Evolutionary conservation across 30 jellyfish, hydroid and myxozoan species (phyloP), one percentile per base, ranked within the genome.

Genomic region (Catostylus mosaicus): DNA sequence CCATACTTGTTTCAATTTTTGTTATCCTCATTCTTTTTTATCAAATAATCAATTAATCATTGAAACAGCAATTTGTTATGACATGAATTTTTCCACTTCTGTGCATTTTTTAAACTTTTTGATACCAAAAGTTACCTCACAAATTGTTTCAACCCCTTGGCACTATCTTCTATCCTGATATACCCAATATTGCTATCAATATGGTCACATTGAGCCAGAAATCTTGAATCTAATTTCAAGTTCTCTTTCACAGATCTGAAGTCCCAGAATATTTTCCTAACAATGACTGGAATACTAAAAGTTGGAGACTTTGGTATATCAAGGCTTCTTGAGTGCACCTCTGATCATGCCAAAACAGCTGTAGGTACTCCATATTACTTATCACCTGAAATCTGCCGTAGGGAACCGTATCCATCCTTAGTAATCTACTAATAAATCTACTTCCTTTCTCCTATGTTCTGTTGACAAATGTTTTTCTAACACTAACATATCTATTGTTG

Each of bases 261-360:
- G 68, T 71, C 97, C 37, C 97, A 88, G 73, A 88, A 88, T 69
- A 82, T 88, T 0, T 88, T 88, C 83, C 80, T 88, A 76, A 88
- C 89, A 59, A 45, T 34, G 80, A 24, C 75, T 1, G 93, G 93
- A 14, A 33, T 88, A 0, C 71, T 88, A 27, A 88, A 88, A 73
- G 85, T 88, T 0, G 97, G 97, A 35, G 97, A 88, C 46, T 88
- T 88, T 59, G 97, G 97, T 1, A 77, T 88, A 20, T 80, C 97
- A 40, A 62, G 93, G 40, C 69, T 59, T 59, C 90, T 88, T 34
- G 89, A 62, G 18, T 63, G 90, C 62, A 70, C 83, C 12, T 59
- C 83, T 0, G 88, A 88, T 38, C 94, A 88, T 69, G 97, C 97
- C 4, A 77, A 65, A 50, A 88, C 97, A 23, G 82, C 88, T 32